A percentile compares a stretch with the other conserved stretches of the same genome.
These are phyloP conservation scores for Pagetopsis macropterus DNA, from an alignment of 2,797 vertebrate genomes.

Conservation along the genomic window DNA sequence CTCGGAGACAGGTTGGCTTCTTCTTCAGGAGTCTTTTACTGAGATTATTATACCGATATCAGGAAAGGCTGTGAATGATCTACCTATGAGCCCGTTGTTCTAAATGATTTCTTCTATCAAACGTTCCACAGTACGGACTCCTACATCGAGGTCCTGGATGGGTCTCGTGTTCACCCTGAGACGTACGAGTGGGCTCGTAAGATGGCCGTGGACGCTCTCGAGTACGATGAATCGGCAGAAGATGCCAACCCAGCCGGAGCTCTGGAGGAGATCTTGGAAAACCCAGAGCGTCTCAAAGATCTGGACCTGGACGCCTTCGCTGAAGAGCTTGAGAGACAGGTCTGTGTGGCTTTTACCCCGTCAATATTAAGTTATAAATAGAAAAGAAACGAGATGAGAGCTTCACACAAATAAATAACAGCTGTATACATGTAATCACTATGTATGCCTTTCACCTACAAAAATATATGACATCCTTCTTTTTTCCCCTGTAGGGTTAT, in stretches of 20 bases:
- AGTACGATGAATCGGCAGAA: constrained; percentile 97
- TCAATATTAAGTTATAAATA: too few relatives aligned
- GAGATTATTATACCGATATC: background rate
- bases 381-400: too few relatives aligned
- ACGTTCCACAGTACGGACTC: constrained; percentile 90
- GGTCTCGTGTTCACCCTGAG: constrained; percentile 97
- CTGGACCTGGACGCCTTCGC: constrained; percentile 98
- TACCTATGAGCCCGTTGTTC: background rate
- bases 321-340: constrained; percentile 98
- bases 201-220: constrained; percentile 98
- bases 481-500: constrained; percentile 86
- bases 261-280: constrained; percentile 97
- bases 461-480: background rate
- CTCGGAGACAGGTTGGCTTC: constrained; percentile 93
- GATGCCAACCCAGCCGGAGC: constrained; percentile 98
- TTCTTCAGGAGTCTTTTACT: background rate
- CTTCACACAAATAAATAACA: too few relatives aligned
- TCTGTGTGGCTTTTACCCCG: constrained; percentile 51
- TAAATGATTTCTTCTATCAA: background rate
- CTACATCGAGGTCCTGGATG: constrained; percentile 98
- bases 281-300: constrained; percentile 97
- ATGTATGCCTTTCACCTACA: too few relatives aligned
- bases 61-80: background rate
- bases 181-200: constrained; percentile 99
- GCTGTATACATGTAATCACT: too few relatives aligned